Base-by-base conservation (phyloP, 2,888 invertebrate species). In the Buathra laborator region DNA sequence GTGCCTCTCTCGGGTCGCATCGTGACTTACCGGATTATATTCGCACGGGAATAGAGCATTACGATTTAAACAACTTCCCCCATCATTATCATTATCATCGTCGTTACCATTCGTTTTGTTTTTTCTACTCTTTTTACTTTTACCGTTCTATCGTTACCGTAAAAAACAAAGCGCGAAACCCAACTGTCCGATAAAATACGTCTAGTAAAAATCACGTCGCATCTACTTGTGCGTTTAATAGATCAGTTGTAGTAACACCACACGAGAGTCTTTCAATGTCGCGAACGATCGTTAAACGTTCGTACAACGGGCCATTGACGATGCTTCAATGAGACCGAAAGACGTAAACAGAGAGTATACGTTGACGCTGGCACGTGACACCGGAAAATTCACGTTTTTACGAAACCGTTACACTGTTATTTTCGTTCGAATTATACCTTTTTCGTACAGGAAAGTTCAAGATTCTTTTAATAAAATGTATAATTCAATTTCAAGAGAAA, bases 1-100 rank as follows among this genome's bases (percentile, higher is more conserved):
- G 32, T 78, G 12, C 37, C 67, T 70, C 62, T 64, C 29, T 81
- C 72, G 53, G 16, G n/a, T 70, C 29, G 16, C 67, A 59, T 77
- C 81, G 84, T 81, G 81, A 51, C 72, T 77, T 77, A 68, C 81
- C 81, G 81, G 72, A 81, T 84, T 81, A 78, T 81, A 78, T 70
- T 56, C 32, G 62, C 74, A 53, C 68, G 77, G 72, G 71, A 84
- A 76, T 76, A 53, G 59, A 80, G 24, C 68, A 68, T 74, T 67
- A 16, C 32, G 32, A 44, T 81, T 68, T 51, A 51, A 84, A 53
- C 72, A 51, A 53, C 62, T 59, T 51, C 75, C 10, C 53, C 16
- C 44, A 46, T 67, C 53, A 32, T 32, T 24, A 56, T 19, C 46
- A 32, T 16, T 14, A 51, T 66, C 48, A 51, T 51, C 66, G 19